Conservation (phyloP, 1,140 invertebrate genomes). For the Orius laevigatus region DNA sequence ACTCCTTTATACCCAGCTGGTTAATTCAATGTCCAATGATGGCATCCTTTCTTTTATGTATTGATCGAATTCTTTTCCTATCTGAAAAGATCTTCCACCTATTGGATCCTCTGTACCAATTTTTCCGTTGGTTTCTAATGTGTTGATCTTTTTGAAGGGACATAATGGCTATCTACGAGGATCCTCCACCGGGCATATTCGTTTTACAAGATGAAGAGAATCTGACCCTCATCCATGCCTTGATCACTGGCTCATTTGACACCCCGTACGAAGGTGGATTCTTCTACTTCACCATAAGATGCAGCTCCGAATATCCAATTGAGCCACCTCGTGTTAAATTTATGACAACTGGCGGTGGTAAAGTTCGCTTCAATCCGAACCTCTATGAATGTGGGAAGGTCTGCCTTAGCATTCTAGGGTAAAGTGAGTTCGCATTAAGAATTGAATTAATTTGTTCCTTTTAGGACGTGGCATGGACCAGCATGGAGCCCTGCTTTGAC, state of each 20-base stretch:
- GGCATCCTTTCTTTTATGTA: no score
- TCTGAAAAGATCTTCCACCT: no score
- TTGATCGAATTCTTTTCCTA: no score
- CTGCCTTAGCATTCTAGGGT: conserved; percentile 45
- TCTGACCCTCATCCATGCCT: conserved; percentile 37
- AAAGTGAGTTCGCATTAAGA: conserved; percentile 18
- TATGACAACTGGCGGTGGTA: conserved; percentile 41
- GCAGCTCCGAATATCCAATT: conserved; percentile 37
- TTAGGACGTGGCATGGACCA: conserved; percentile 40
- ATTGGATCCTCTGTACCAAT: no score
- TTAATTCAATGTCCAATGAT: no score
- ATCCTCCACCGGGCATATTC: conserved; percentile 39
- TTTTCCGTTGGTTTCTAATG: no score
- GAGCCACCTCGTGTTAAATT: conserved; percentile 39
- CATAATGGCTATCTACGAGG: conserved; percentile 36
- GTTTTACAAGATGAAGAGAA: conserved; percentile 38
- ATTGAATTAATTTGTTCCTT: conserved; percentile 19
- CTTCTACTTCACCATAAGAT: conserved; percentile 40
- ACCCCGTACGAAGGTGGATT: conserved; percentile 51
- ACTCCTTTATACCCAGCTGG: no score
- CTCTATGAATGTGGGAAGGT: conserved; percentile 46
- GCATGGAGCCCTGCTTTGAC: conserved; percentile 41
- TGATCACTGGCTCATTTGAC: conserved; percentile 44
- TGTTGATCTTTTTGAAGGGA: conserved; percentile 31
- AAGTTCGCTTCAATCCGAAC: conserved; percentile 45